Base-by-base conservation (phyloP, 1,140 invertebrate genomes). In the Papilio helenus region DNA sequence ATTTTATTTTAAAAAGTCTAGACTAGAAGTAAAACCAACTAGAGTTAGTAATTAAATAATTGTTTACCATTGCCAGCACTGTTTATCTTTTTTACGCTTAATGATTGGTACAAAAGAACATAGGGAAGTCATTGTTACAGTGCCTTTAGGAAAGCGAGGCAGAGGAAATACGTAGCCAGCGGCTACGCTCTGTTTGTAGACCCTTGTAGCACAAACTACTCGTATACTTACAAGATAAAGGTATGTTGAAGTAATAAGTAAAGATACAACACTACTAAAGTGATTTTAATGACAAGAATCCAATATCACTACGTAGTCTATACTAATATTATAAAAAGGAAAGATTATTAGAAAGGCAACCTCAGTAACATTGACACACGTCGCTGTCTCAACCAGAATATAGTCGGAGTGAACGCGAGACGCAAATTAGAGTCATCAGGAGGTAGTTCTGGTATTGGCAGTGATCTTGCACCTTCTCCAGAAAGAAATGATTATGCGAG, bases 391-490 rank as follows among this genome's bases (percentile, higher is more conserved):
- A 97, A 97, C 81, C 92, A 96, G 80, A 97, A 96, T 80, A 97
- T 97, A 49, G 97, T 97, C 4, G 97, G 97, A 1, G 94, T 95
- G 44, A 95, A 96, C 81, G 95, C 95, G 1, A 95, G 96, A n/a
- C 90, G 93, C 74, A 93, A 94, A 74, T 87, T 95, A 72, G 95
- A 95, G 78, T 96, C 95, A 0, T 96, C 95, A 3, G 96, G 96
- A 1, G 96, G 96, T 1, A 96, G 96, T 79, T 96, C 96, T 3
- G 98, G 98, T 0, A 98, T 98, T 68, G 98, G 98, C 8, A 98
- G 97, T 0, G 98, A 98, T 86, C 96, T 98, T 85, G 97, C 98
- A 0, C 97, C 97, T 0, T 98, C 97, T 80, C 97, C 97, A 0
- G 96, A 97, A 84, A 93, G 95, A 39, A 93, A 93, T 26, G 92